These are phyloP conservation scores for Onychomys arenicola DNA, from an alignment of 2,797 vertebrate genomes.

Conservation along the genomic window DNA sequence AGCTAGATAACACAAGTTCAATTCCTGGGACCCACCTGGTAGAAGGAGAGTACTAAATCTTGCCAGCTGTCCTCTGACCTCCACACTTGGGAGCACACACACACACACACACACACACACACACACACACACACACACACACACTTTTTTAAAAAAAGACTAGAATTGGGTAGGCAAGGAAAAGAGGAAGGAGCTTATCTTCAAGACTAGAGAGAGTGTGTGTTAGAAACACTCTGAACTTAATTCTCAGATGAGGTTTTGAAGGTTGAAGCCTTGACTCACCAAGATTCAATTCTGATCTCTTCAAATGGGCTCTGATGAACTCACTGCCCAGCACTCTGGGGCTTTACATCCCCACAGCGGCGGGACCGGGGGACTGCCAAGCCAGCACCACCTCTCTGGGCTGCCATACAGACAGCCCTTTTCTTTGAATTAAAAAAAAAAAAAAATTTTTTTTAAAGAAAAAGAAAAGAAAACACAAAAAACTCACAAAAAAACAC, in stretches of 20 bases:
- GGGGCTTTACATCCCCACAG: background rate
- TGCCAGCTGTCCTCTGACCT: background rate
- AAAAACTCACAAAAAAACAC: constrained; percentile 88
- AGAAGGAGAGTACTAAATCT: background rate
- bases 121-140: background rate
- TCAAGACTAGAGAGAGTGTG: background rate
- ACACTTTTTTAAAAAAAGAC: background rate
- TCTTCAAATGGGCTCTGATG: constrained; percentile 73
- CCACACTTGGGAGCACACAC: background rate
- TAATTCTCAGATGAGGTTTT: background rate
- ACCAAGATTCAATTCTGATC: constrained; percentile 82
- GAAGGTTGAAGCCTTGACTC: background rate
- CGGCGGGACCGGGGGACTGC: constrained; percentile 65
- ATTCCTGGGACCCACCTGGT: background rate
- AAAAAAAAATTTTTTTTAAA: constrained; percentile 81
- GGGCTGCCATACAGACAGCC: constrained; percentile 79
- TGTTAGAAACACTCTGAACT: constrained; percentile 33
- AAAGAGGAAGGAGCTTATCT: background rate
- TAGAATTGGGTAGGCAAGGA: background rate
- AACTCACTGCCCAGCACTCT: constrained; percentile 52
- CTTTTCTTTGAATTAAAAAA: constrained; percentile 85
- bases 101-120: background rate
- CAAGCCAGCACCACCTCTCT: constrained; percentile 75
- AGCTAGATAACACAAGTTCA: background rate
- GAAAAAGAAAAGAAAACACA: constrained; percentile 91